Conservation (phyloP, 2,888 invertebrate species). For the Drosophila koepferae region DNA sequence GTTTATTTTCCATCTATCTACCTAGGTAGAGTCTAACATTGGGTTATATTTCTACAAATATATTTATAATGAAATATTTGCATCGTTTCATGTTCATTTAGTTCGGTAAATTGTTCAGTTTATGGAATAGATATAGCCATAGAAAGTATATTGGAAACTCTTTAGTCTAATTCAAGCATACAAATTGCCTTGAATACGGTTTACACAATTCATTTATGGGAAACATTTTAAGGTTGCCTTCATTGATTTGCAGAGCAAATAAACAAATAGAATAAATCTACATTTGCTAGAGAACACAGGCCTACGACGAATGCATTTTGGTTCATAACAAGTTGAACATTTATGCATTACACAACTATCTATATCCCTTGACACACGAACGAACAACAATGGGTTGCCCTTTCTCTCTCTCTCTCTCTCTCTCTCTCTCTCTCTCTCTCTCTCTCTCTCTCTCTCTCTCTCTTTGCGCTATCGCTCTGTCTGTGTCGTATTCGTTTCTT, state of each 20-base stretch:
- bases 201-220: background rate
- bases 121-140: conserved; percentile 4
- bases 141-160: background rate
- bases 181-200: background rate
- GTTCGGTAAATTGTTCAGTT: background rate
- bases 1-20: background rate
- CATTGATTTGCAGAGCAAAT: conserved; percentile 4
- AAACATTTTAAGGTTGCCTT: background rate
- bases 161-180: background rate
- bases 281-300: conserved; percentile 11
- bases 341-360: conserved; percentile 12
- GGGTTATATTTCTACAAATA: background rate
- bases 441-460: background rate
- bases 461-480: background rate
- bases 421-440: background rate
- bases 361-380: background rate
- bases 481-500: conserved; percentile 30
- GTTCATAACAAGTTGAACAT: conserved; percentile 10
- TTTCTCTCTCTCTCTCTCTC: background rate
- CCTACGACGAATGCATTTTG: background rate
- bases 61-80: background rate
- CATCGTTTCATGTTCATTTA: background rate
- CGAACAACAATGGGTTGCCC: background rate
- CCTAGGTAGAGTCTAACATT: background rate
- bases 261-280: conserved; percentile 6